A percentile compares a stretch with the other conserved stretches of the same genome.
phyloP scores from a whole-genome alignment of 2,113 vertebrate species.

The Dermatemys mawii region DNA sequence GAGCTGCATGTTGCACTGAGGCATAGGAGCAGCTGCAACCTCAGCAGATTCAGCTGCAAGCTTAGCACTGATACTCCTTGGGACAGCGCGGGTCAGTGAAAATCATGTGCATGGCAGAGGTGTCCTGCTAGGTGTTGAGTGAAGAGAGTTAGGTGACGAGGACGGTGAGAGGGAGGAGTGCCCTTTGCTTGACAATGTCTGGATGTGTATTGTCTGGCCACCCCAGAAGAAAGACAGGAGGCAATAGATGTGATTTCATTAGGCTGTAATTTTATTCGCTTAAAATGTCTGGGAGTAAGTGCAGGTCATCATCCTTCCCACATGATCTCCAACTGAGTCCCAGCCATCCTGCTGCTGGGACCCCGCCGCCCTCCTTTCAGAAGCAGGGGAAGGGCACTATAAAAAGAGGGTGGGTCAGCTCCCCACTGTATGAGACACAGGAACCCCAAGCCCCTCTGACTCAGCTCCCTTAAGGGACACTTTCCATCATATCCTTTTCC shows the following conservation, averaged over 20 bases:
- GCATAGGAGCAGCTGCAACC: not conserved
- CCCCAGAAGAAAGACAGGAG: not conserved
- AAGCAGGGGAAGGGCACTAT: not conserved
- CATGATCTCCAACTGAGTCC: not conserved
- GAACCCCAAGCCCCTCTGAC: not conserved
- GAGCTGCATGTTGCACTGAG: not conserved
- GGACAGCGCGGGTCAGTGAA: not conserved
- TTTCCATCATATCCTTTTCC: not conserved
- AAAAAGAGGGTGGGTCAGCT: not conserved
- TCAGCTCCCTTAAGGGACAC: not conserved
- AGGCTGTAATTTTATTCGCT: not conserved
- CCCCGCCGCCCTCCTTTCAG: not conserved
- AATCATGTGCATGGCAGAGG: not conserved
- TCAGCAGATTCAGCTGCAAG: not conserved
- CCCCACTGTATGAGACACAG: not conserved
- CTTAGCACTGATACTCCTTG: accelerated
- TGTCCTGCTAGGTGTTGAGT: not conserved
- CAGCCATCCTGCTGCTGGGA: not conserved
- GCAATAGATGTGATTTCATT: not conserved
- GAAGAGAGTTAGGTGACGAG: not conserved
- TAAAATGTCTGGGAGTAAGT: not conserved
- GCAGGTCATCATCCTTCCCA: not conserved
- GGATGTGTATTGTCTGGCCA: not conserved
- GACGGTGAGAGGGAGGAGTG: not conserved
- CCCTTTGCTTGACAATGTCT: not conserved